A percentile compares a stretch with the other conserved stretches of the same genome.
phyloP scores from a whole-genome alignment of 2,888 invertebrate genomes.

The Amblyteles armatorius region DNA sequence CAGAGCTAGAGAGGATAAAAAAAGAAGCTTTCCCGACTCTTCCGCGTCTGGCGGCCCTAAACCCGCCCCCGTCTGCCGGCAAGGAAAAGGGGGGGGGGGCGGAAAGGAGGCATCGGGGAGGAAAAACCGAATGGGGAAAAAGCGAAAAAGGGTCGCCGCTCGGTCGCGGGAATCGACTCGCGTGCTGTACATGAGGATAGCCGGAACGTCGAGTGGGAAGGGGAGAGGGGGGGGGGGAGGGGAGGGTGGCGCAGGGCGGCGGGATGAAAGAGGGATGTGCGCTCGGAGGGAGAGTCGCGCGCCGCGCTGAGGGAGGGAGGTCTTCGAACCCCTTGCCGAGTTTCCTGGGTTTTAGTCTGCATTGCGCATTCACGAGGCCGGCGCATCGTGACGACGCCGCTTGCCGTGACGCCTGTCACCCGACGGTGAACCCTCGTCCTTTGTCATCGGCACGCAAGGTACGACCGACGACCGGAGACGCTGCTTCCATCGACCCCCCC shows the following conservation, averaged over 20 bases:
- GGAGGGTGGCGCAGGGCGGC: conserved; percentile 1
- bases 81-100: not conserved
- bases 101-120: not conserved
- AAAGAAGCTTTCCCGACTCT: conserved; percentile 44
- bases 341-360: conserved; percentile 78
- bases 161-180: conserved; percentile 66
- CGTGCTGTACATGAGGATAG: conserved; percentile 48
- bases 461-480: conserved; percentile 23
- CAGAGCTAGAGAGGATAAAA: conserved; percentile 7
- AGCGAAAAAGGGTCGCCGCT: conserved; percentile 61
- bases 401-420: conserved; percentile 73
- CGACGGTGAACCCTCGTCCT: conserved; percentile 64
- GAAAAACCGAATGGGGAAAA: conserved; percentile 42
- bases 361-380: conserved; percentile 81
- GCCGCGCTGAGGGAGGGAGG: conserved; percentile 69
- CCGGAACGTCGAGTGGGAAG: conserved; percentile 29
- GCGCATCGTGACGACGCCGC: conserved; percentile 76
- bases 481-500: conserved; percentile 25
- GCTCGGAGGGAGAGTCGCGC: conserved; percentile 52
- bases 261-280: not conserved
- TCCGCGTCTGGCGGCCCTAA: conserved; percentile 52
- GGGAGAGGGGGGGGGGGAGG: conserved; percentile 45
- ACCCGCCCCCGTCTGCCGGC: not conserved
- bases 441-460: conserved; percentile 55
- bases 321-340: conserved; percentile 78